A percentile compares a stretch with the other conserved stretches of the same genome.
These are phyloP conservation scores for Neoarius graeffei DNA, from an alignment of 2,113 vertebrate species.

Conservation along the genomic window DNA sequence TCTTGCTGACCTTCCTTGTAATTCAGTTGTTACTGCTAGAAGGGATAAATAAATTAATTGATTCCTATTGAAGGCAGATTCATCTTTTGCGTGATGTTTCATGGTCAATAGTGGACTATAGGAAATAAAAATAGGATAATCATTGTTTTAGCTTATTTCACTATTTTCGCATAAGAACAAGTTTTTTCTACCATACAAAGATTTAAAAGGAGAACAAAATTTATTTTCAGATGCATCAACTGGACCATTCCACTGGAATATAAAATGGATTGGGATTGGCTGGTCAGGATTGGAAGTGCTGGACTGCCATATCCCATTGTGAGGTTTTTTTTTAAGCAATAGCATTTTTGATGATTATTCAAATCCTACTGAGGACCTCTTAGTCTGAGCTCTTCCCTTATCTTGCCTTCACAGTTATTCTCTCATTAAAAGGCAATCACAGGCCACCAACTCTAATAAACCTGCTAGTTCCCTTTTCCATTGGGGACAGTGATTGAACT, in stretches of 20 bases:
- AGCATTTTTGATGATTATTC: slow-evolving; percentile 80
- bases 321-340: slow-evolving; percentile 72
- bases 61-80: neutral
- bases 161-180: neutral
- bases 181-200: neutral
- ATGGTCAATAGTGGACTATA: neutral
- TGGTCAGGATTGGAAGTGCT: slow-evolving; percentile 52
- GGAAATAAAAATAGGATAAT: neutral
- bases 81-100: neutral
- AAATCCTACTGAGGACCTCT: slow-evolving; percentile 77
- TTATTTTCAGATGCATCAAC: slow-evolving; percentile 60
- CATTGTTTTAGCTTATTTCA: neutral
- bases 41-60: too few species aligned
- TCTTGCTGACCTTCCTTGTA: too few species aligned
- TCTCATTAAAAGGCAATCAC: slow-evolving; percentile 93
- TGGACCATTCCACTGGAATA: slow-evolving; percentile 65
- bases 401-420: slow-evolving; percentile 79
- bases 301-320: slow-evolving; percentile 63
- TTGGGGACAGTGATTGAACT: slow-evolving; percentile 56
- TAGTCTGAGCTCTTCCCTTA: slow-evolving; percentile 76
- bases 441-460: slow-evolving; percentile 88
- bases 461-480: slow-evolving; percentile 78
- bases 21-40: too few species aligned
- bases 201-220: slow-evolving; percentile 59
- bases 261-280: slow-evolving; percentile 59